phyloP scores from a whole-genome alignment of 2,888 invertebrate species.

The Chelonus formosanus region DNA sequence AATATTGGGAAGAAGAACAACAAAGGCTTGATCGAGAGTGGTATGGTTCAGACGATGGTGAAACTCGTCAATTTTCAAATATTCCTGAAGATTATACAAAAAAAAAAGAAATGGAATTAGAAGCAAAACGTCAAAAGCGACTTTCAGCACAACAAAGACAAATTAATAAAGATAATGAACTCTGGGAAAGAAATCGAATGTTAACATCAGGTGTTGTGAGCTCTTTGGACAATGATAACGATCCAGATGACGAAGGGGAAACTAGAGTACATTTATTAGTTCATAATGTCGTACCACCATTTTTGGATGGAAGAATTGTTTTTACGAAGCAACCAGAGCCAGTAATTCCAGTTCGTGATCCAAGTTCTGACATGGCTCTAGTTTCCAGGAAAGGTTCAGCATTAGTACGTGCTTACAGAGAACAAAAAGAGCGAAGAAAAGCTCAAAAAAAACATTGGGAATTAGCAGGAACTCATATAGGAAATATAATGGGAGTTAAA shows the following conservation, averaged over 20 bases:
- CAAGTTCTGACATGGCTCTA: slow-evolving; percentile 97
- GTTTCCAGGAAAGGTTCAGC: slow-evolving; percentile 94
- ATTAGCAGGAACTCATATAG: slow-evolving; percentile 92
- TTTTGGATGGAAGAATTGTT: slow-evolving; percentile 95
- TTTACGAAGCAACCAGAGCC: slow-evolving; percentile 99
- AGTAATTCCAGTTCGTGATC: slow-evolving; percentile 95
- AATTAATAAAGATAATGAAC: slow-evolving; percentile 97
- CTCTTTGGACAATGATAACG: slow-evolving; percentile 86
- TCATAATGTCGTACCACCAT: slow-evolving; percentile 98
- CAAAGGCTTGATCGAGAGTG: slow-evolving; percentile 82
- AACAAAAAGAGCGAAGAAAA: slow-evolving; percentile 95
- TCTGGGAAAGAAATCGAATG: slow-evolving; percentile 99
- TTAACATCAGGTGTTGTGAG: slow-evolving; percentile 93
- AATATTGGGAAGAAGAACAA: slow-evolving; percentile 91
- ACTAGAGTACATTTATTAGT: slow-evolving; percentile 95
- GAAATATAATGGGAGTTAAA: slow-evolving; percentile 94
- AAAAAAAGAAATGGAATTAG: slow-evolving; percentile 92
- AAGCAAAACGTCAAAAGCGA: slow-evolving; percentile 87
- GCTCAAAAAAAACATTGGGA: slow-evolving; percentile 99
- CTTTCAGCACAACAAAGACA: slow-evolving; percentile 96
- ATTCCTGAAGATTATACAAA: slow-evolving; percentile 91
- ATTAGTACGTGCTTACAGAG: slow-evolving; percentile 88
- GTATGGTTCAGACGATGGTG: slow-evolving; percentile 96
- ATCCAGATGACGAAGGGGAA: slow-evolving; percentile 94
- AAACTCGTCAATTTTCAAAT: slow-evolving; percentile 90